Evolutionary conservation across 1,140 invertebrate genomes (phyloP).

Genomic region (Atta cephalotes): DNA sequence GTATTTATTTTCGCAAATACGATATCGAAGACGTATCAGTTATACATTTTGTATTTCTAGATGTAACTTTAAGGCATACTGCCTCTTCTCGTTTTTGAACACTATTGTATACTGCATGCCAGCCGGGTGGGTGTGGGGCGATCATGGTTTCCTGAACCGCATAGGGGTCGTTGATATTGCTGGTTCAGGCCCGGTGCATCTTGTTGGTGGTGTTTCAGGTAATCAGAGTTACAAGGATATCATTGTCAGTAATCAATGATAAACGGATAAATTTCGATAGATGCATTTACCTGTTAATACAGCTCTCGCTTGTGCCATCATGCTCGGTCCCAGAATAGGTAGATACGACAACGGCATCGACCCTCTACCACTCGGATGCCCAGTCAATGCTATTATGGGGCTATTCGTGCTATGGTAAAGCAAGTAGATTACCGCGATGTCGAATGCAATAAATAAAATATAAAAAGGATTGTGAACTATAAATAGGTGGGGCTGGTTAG

Average conservation of each 20-base stretch:
- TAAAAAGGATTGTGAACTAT: not conserved
- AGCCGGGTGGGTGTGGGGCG: constrained; percentile 97
- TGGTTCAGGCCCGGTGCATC: constrained; percentile 96
- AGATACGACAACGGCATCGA: constrained; percentile 92
- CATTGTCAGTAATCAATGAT: not conserved
- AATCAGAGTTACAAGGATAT: constrained; percentile 17
- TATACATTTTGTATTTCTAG: constrained; percentile 82
- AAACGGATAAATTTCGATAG: not conserved
- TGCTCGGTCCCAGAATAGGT: constrained; percentile 95
- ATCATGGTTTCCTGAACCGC: constrained; percentile 93
- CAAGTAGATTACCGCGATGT: not conserved
- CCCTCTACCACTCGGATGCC: constrained; percentile 93
- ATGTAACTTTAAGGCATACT: constrained; percentile 96
- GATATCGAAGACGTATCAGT: not conserved
- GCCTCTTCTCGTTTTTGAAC: constrained; percentile 95
- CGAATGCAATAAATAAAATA: constrained; percentile 13
- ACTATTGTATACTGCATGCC: constrained; percentile 97
- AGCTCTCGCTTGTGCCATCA: constrained; percentile 95
- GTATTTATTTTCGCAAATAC: constrained; percentile 81
- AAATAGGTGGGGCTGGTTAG: constrained; percentile 94
- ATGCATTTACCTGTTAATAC: constrained; percentile 66
- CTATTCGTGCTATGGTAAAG: constrained; percentile 95
- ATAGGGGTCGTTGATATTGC: constrained; percentile 95
- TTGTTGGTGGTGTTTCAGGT: constrained; percentile 90
- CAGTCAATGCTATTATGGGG: constrained; percentile 96